Percentiles rank a stretch among this genome's conserved stretches.
These are phyloP conservation scores for Ataeniobius toweri DNA, from an alignment of 2,797 vertebrate species.

Conservation along the genomic window DNA sequence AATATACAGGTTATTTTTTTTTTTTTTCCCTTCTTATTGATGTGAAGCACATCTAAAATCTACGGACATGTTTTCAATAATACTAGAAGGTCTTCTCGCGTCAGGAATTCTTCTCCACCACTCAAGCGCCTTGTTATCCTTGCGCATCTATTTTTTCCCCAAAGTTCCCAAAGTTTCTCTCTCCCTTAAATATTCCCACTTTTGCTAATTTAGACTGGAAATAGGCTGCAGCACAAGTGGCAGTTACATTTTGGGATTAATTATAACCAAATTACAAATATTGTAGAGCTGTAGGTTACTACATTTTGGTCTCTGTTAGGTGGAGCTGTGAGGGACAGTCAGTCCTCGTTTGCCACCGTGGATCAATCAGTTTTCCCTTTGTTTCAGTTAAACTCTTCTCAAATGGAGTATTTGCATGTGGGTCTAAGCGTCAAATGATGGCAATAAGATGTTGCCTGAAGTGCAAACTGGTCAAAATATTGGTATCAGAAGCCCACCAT, in stretches of 20 bases:
- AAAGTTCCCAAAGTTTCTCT: slow-evolving; percentile 55
- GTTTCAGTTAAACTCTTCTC: slow-evolving; percentile 75
- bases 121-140: slow-evolving; percentile 53
- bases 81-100: slow-evolving; percentile 89
- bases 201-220: slow-evolving; percentile 88
- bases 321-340: slow-evolving; percentile 58
- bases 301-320: slow-evolving; percentile 57
- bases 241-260: slow-evolving; percentile 89
- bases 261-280: slow-evolving; percentile 85
- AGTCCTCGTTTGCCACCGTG: slow-evolving; percentile 36
- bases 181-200: slow-evolving; percentile 80
- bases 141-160: slow-evolving; percentile 52
- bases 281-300: slow-evolving; percentile 60
- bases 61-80: slow-evolving; percentile 93
- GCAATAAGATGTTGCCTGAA: slow-evolving; percentile 48
- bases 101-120: slow-evolving; percentile 88
- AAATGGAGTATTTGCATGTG: slow-evolving; percentile 49
- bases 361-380: slow-evolving; percentile 43
- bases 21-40: slow-evolving; percentile 87
- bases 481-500: slow-evolving; percentile 43
- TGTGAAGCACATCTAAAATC: slow-evolving; percentile 99
- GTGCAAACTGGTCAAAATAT: slow-evolving; percentile 62
- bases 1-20: slow-evolving; percentile 98
- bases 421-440: slow-evolving; percentile 56
- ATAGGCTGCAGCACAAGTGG: slow-evolving; percentile 83